Evolutionary conservation across 2,113 vertebrate genomes (phyloP).

Genomic region (Ciconia stormi): DNA sequence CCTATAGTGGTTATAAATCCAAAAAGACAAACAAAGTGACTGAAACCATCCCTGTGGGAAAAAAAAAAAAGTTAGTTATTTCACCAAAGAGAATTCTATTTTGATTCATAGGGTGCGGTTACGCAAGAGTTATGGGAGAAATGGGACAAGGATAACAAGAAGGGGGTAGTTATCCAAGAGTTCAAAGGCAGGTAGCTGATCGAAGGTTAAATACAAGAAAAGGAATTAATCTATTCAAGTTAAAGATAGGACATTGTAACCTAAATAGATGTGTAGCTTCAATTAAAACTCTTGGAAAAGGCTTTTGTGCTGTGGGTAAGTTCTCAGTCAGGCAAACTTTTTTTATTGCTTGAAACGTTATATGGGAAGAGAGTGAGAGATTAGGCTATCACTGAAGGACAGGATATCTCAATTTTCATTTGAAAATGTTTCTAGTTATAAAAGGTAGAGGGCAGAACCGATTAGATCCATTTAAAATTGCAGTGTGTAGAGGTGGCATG

Average conservation of each 20-base stretch:
- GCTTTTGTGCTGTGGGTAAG: background rate
- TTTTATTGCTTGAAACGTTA: background rate
- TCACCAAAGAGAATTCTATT: background rate
- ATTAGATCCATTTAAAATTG: background rate
- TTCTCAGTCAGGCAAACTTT: slow-evolving; percentile 60
- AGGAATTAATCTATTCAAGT: slow-evolving; percentile 49
- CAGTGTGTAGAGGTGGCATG: background rate
- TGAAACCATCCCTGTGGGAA: background rate
- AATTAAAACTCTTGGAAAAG: slow-evolving; percentile 49
- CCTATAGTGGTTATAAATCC: no score
- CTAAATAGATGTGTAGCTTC: slow-evolving; percentile 51
- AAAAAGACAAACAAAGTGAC: background rate
- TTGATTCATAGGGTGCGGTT: background rate
- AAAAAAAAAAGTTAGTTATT: background rate
- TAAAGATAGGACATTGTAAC: slow-evolving; percentile 32
- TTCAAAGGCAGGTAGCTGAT: slow-evolving; percentile 58
- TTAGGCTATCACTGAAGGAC: background rate
- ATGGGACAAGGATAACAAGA: background rate
- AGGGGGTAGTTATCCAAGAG: background rate
- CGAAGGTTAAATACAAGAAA: slow-evolving; percentile 64
- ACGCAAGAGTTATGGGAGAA: background rate
- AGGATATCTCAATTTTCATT: background rate
- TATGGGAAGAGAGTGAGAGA: background rate
- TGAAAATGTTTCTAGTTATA: background rate
- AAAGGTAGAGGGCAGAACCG: background rate